These are phyloP conservation scores for Polydesmus complanatus DNA, from an alignment of 2,888 invertebrate species.

Conservation along the genomic window DNA sequence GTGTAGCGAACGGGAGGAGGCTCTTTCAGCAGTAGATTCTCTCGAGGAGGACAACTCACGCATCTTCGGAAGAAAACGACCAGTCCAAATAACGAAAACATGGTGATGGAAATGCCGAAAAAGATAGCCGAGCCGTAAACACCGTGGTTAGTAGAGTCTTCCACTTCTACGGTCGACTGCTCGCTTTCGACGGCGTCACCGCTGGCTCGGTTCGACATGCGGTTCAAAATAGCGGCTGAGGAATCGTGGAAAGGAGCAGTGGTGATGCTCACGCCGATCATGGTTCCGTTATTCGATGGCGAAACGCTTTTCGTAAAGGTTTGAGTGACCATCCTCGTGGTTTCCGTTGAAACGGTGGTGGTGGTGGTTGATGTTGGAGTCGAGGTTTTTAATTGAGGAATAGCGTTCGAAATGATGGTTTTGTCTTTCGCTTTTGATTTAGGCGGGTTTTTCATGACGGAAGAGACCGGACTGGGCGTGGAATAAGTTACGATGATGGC, in stretches of 20 bases:
- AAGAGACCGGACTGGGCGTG: neutral
- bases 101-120: constrained; percentile 28
- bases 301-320: no score
- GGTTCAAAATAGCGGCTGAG: neutral
- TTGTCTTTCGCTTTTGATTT: neutral
- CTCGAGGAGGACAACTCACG: constrained; percentile 27
- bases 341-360: neutral
- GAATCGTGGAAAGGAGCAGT: neutral
- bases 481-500: neutral
- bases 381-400: neutral
- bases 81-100: constrained; percentile 29
- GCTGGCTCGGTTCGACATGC: neutral
- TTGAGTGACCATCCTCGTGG: no score
- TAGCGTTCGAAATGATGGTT: neutral
- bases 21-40: constrained; percentile 26
- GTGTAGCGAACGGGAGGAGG: constrained; percentile 28
- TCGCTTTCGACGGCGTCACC: neutral
- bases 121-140: constrained; percentile 27
- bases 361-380: neutral
- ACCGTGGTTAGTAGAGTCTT: neutral
- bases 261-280: neutral
- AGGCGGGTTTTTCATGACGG: neutral
- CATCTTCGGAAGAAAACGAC: constrained; percentile 28
- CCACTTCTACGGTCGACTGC: neutral
- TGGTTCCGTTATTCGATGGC: neutral